Conservation (phyloP, 2,888 invertebrate genomes). For the Agrilus mali region DNA sequence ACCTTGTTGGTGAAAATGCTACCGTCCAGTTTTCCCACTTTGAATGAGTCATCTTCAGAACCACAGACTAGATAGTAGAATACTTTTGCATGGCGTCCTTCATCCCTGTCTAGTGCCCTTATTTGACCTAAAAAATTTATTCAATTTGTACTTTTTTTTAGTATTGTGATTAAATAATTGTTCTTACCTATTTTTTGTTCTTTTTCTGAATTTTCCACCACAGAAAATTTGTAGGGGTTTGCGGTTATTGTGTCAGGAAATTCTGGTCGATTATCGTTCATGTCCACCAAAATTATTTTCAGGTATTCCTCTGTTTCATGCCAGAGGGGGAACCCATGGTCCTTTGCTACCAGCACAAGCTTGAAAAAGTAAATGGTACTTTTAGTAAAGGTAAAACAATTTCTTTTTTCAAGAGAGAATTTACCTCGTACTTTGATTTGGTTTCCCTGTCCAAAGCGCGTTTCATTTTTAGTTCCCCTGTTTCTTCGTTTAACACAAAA, state of each 20-base stretch:
- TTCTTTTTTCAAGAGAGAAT: neutral
- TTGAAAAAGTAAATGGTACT: conserved; percentile 26
- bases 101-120: conserved; percentile 61
- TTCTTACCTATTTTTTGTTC: conserved; percentile 50
- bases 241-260: conserved; percentile 49
- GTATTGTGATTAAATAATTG: neutral
- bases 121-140: conserved; percentile 44
- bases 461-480: conserved; percentile 71
- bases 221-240: conserved; percentile 52
- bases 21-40: conserved; percentile 68
- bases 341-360: conserved; percentile 68
- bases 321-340: conserved; percentile 69
- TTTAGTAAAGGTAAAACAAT: too few species aligned
- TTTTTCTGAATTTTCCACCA: conserved; percentile 57
- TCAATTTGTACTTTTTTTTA: neutral
- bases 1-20: conserved; percentile 64
- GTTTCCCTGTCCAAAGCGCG: conserved; percentile 68
- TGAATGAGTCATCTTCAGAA: conserved; percentile 65
- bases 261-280: conserved; percentile 69
- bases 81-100: conserved; percentile 68
- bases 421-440: conserved; percentile 50
- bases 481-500: conserved; percentile 64
- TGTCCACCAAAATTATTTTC: conserved; percentile 63
- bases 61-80: conserved; percentile 74
- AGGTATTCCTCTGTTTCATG: conserved; percentile 67